Evolutionary conservation across 1,140 invertebrate species (phyloP).

Genomic region (Lordiphosa stackelbergi): DNA sequence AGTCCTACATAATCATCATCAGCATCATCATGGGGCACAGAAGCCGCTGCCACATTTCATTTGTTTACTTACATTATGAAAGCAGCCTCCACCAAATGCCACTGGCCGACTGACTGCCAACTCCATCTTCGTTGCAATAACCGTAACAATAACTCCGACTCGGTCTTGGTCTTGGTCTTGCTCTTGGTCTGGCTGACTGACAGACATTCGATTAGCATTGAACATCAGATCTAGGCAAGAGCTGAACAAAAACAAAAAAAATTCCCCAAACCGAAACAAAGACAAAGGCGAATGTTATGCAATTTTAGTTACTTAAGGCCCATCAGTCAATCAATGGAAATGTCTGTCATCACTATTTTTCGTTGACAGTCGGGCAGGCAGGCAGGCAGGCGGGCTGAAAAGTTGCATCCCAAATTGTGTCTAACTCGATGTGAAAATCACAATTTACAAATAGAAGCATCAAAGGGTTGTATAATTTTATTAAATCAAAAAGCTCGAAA

Average conservation of each 20-base stretch:
- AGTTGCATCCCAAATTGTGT: too few species aligned
- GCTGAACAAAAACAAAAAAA: too few species aligned
- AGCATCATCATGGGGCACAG: conserved; percentile 14
- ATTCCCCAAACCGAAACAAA: too few species aligned
- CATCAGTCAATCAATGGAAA: conserved; percentile 66
- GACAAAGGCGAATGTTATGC: conserved; percentile 53
- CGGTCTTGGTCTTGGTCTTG: neutral
- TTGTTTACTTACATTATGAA: conserved; percentile 68
- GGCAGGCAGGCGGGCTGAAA: too few species aligned
- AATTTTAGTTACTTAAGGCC: conserved; percentile 71
- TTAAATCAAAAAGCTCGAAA: too few species aligned
- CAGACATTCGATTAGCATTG: conserved; percentile 66
- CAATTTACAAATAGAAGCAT: too few species aligned
- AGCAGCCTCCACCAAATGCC: conserved; percentile 6
- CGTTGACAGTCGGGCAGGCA: conserved; percentile 2
- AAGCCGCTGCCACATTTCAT: conserved; percentile 52
- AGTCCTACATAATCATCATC: neutral
- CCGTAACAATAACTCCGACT: conserved; percentile 38
- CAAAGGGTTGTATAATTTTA: too few species aligned
- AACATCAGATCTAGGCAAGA: conserved; percentile 28
- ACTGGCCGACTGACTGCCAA: conserved; percentile 39
- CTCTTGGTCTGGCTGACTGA: conserved; percentile 9
- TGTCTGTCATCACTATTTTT: conserved; percentile 62
- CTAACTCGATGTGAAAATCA: too few species aligned
- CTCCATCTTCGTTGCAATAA: conserved; percentile 58